A percentile compares a stretch with the other conserved stretches of the same genome.
Evolutionary conservation across 1,140 invertebrate species (phyloP).

Genomic region (Drosophila sp.): DNA sequence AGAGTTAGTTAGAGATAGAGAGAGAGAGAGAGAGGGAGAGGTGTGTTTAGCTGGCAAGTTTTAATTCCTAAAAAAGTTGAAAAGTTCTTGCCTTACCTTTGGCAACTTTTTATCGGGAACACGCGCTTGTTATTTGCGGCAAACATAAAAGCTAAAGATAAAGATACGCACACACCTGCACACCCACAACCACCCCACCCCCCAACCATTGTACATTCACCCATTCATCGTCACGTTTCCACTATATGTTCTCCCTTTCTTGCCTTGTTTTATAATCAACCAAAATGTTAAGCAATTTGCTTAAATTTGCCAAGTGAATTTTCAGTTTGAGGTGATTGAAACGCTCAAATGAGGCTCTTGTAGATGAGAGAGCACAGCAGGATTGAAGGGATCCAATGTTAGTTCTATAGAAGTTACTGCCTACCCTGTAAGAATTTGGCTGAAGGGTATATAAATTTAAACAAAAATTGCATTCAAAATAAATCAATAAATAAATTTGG

Average conservation of each 20-base stretch:
- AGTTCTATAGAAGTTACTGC: background rate
- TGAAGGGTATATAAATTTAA: no score
- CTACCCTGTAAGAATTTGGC: background rate
- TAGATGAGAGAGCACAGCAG: background rate
- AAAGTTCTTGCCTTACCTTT: conserved; percentile 9
- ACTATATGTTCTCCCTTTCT: conserved; percentile 1
- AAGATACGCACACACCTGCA: background rate
- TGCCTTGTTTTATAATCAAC: conserved; percentile 3
- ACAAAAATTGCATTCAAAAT: no score
- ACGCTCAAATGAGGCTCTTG: background rate
- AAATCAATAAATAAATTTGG: no score
- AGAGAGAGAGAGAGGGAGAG: background rate
- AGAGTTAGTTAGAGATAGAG: background rate
- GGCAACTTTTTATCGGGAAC: conserved; percentile 18
- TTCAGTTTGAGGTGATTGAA: conserved; percentile 18
- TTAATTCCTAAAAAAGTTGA: conserved; percentile 17
- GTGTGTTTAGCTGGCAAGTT: background rate
- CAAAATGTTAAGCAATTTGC: conserved; percentile 21
- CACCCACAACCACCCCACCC: background rate
- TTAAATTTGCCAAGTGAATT: conserved; percentile 6
- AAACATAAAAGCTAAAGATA: conserved; percentile 12
- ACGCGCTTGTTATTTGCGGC: conserved; percentile 18
- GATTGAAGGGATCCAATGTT: background rate
- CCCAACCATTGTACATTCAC: background rate
- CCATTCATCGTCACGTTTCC: conserved; percentile 5